Evolutionary conservation across 2,797 vertebrate species (phyloP).

Genomic region (Loriculus beryllinus): DNA sequence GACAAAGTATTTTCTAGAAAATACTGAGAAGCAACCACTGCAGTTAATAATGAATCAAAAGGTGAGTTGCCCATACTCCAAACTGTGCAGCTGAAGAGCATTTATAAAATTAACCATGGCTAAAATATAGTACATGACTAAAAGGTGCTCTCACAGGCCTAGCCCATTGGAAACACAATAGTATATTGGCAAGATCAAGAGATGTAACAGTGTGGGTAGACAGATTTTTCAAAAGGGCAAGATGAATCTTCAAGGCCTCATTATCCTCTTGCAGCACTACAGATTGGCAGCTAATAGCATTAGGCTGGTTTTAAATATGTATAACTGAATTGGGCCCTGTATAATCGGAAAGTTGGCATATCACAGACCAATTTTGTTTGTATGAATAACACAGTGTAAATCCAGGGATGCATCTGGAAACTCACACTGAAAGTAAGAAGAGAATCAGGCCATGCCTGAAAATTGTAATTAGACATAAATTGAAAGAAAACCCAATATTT

Average conservation of each 20-base stretch:
- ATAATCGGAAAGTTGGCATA: slow-evolving; percentile 19
- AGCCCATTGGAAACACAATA: background rate
- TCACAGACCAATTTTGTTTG: background rate
- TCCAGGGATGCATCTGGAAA: slow-evolving; percentile 23
- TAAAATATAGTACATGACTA: background rate
- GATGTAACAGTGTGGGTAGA: background rate
- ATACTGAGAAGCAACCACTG: background rate
- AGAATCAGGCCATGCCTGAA: background rate
- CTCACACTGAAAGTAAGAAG: background rate
- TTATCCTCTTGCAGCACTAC: background rate
- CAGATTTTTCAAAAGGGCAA: background rate
- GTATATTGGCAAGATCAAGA: background rate
- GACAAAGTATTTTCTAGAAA: background rate
- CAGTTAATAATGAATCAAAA: background rate
- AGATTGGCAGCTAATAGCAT: slow-evolving; percentile 39
- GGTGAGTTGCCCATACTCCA: background rate
- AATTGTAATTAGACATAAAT: background rate
- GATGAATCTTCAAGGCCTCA: slow-evolving; percentile 1
- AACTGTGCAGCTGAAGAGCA: background rate
- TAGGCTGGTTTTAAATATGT: slow-evolving; percentile 1
- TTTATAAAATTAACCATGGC: background rate
- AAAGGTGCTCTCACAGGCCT: background rate
- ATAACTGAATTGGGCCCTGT: slow-evolving; percentile 31
- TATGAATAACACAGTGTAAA: background rate
- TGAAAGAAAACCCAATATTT: background rate